Conservation (phyloP, 1,140 invertebrate genomes). For the Pachypeltis micranthus region DNA sequence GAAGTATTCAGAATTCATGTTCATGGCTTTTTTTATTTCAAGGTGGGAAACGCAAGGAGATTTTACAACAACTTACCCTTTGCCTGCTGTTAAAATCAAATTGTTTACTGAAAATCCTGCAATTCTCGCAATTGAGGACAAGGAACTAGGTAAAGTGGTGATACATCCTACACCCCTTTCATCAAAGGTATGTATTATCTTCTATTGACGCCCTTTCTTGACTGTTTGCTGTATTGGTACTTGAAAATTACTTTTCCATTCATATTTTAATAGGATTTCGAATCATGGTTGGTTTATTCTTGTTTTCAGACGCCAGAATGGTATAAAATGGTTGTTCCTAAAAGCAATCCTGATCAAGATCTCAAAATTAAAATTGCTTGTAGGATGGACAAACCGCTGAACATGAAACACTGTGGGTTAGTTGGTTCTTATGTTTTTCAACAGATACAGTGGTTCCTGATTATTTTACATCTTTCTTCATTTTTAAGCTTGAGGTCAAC, state of each 20-base stretch:
- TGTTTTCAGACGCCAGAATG: constrained; percentile 73
- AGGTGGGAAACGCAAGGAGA: constrained; percentile 97
- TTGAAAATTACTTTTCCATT: no score
- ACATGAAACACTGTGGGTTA: constrained; percentile 97
- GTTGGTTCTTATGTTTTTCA: constrained; percentile 25
- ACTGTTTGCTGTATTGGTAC: no score
- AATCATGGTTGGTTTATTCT: not conserved
- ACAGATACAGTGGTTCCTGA: not conserved
- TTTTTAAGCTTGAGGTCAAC: not conserved
- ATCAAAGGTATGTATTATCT: constrained; percentile 51
- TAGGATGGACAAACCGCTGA: constrained; percentile 95
- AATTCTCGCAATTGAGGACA: constrained; percentile 95
- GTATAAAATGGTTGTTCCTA: constrained; percentile 93
- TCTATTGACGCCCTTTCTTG: no score
- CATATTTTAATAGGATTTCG: not conserved
- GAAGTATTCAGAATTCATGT: no score
- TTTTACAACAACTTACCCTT: constrained; percentile 92
- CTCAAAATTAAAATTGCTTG: constrained; percentile 95
- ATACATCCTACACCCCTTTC: constrained; percentile 83
- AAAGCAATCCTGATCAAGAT: constrained; percentile 90
- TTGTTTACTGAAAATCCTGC: constrained; percentile 96
- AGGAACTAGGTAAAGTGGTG: constrained; percentile 91
- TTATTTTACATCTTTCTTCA: not conserved
- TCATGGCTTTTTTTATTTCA: no score
- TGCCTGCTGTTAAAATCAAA: constrained; percentile 93